A percentile compares a stretch with the other conserved stretches of the same genome.
Conservation (phyloP, 2,113 vertebrate species). For the Bettongia penicillata region DNA sequence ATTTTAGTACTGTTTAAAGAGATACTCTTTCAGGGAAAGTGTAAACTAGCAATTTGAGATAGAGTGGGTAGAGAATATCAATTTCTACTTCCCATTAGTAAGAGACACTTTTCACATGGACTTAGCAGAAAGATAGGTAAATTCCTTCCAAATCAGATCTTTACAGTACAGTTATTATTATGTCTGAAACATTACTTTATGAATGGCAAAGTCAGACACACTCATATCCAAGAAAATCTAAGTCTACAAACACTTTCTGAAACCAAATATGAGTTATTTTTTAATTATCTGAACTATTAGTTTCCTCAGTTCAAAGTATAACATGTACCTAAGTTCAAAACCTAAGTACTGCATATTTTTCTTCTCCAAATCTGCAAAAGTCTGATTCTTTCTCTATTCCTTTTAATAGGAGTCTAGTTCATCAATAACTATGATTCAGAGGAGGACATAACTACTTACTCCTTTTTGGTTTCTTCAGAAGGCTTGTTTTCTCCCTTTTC, state of each 20-base stretch:
- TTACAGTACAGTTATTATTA: not conserved
- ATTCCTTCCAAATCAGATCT: constrained; percentile 25
- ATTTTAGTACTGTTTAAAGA: constrained; percentile 23
- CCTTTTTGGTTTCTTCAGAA: constrained; percentile 89
- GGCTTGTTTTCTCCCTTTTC: constrained; percentile 85
- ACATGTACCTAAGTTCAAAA: constrained; percentile 32
- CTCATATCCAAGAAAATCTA: constrained; percentile 31
- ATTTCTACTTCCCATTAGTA: constrained; percentile 31
- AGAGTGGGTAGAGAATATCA: not conserved
- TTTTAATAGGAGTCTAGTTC: not conserved
- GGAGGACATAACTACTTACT: constrained; percentile 85
- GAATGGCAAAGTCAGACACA: constrained; percentile 24
- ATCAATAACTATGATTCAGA: not conserved
- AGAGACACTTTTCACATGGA: constrained; percentile 10
- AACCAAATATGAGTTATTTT: constrained; percentile 15
- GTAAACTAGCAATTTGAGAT: not conserved
- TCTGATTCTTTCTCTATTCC: not conserved
- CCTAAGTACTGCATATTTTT: not conserved
- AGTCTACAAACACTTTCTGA: constrained; percentile 19
- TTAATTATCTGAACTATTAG: not conserved
- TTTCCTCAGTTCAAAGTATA: not conserved
- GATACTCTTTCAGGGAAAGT: not conserved
- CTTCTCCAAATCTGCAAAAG: not conserved
- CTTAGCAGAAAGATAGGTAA: constrained; percentile 23
- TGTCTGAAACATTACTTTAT: not conserved